These are phyloP conservation scores for Murina feae DNA, from an alignment of 2,113 vertebrate species.

Conservation along the genomic window DNA sequence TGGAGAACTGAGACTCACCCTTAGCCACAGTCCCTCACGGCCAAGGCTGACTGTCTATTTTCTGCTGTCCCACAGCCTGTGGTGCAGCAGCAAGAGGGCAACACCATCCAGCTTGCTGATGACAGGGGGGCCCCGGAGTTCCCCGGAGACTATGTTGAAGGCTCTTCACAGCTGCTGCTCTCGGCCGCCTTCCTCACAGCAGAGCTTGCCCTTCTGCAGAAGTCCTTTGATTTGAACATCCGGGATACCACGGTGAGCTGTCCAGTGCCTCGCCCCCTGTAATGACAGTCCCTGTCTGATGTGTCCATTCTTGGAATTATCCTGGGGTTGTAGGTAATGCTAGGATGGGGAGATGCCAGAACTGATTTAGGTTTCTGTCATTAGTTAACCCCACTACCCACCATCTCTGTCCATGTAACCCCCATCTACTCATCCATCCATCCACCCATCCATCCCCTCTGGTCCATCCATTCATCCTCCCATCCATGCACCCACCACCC, in stretches of 20 bases:
- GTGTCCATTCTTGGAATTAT: neutral
- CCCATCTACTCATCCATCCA: neutral
- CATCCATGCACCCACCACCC: too few relatives aligned
- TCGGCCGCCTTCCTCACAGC: conserved; percentile 29
- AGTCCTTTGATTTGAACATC: conserved; percentile 23
- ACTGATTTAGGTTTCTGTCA: neutral
- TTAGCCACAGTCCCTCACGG: neutral
- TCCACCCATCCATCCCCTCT: neutral
- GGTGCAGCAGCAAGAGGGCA: conserved; percentile 33
- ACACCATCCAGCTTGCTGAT: neutral
- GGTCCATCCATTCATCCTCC: neutral
- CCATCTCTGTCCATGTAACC: neutral
- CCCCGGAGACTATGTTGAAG: neutral
- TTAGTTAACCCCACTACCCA: neutral
- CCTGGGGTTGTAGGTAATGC: neutral
- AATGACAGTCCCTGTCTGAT: neutral
- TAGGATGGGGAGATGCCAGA: neutral
- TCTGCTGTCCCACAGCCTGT: conserved; percentile 25
- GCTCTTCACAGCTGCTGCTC: conserved; percentile 61
- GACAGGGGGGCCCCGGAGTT: fast-evolving
- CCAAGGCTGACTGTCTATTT: neutral
- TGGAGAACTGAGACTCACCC: neutral
- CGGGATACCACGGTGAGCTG: conserved; percentile 45
- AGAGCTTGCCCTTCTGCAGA: conserved; percentile 49
- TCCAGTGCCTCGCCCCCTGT: fast-evolving